Evolutionary conservation across 2,113 vertebrate species (phyloP).

Genomic region (Xenotilapia leptura): DNA sequence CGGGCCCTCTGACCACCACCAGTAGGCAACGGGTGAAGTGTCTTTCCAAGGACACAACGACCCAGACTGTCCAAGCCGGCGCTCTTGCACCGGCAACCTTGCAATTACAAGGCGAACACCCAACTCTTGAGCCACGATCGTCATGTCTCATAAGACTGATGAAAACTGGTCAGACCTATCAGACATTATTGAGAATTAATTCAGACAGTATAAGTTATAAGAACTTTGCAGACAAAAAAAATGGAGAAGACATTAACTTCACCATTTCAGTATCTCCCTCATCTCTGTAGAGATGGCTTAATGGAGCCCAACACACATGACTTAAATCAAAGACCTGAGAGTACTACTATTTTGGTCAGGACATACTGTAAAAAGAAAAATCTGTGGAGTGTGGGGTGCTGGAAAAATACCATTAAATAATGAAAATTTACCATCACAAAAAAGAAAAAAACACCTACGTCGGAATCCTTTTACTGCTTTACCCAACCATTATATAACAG

Average conservation of each 20-base stretch:
- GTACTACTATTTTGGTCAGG: neutral
- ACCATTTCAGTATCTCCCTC: neutral
- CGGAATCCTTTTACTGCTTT: neutral
- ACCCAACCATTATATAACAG: neutral
- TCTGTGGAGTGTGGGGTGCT: neutral
- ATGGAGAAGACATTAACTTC: neutral
- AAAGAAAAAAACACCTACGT: neutral
- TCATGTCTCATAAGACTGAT: neutral
- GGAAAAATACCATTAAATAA: neutral
- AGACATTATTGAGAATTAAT: neutral
- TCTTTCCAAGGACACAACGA: neutral
- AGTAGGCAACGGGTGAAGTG: neutral
- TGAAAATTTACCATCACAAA: neutral
- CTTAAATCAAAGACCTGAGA: neutral
- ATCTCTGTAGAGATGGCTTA: neutral
- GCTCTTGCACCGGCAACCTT: neutral
- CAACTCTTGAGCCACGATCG: neutral
- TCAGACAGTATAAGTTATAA: neutral
- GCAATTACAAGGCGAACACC: neutral
- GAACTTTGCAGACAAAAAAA: neutral
- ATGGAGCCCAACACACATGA: neutral
- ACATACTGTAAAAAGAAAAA: neutral
- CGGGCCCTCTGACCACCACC: neutral
- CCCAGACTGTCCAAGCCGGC: neutral
- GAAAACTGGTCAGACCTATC: neutral